Evolutionary conservation across 1,140 invertebrate species (phyloP).

Genomic region (Panagrolaimus sp.): DNA sequence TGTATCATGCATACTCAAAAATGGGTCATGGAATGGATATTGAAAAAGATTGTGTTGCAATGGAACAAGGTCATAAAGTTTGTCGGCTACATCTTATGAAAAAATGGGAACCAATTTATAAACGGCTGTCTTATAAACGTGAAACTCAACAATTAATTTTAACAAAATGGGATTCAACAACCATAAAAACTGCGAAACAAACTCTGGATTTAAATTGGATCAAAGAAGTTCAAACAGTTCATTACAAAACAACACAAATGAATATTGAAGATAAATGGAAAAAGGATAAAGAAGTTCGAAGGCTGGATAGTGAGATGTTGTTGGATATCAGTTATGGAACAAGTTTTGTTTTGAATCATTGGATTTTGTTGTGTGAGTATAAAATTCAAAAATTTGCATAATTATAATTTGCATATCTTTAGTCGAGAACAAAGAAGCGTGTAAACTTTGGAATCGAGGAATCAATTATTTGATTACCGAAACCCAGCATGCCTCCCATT

Average conservation of each 20-base stretch:
- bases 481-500: slow-evolving; percentile 40
- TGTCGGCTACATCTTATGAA: slow-evolving; percentile 53
- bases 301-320: slow-evolving; percentile 45
- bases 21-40: slow-evolving; percentile 42
- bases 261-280: slow-evolving; percentile 56
- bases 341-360: slow-evolving; percentile 51
- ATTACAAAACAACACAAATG: slow-evolving; percentile 48
- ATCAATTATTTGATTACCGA: slow-evolving; percentile 53
- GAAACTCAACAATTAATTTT: slow-evolving; percentile 52
- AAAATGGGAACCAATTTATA: slow-evolving; percentile 54
- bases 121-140: slow-evolving; percentile 43
- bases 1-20: too few relatives aligned
- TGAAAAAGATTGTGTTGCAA: slow-evolving; percentile 43
- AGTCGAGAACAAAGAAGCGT: slow-evolving; percentile 32
- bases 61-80: slow-evolving; percentile 53
- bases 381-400: too few relatives aligned
- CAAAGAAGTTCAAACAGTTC: slow-evolving; percentile 44
- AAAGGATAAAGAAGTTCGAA: slow-evolving; percentile 51
- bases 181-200: slow-evolving; percentile 29
- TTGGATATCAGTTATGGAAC: slow-evolving; percentile 51
- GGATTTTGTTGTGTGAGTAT: slow-evolving; percentile 54
- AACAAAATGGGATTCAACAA: slow-evolving; percentile 35
- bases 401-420: neutral
- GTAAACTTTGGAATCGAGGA: slow-evolving; percentile 49
- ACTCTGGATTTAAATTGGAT: slow-evolving; percentile 42